Base-by-base conservation (phyloP, 1,140 invertebrate species). In the Sminthurides bifidus region DNA sequence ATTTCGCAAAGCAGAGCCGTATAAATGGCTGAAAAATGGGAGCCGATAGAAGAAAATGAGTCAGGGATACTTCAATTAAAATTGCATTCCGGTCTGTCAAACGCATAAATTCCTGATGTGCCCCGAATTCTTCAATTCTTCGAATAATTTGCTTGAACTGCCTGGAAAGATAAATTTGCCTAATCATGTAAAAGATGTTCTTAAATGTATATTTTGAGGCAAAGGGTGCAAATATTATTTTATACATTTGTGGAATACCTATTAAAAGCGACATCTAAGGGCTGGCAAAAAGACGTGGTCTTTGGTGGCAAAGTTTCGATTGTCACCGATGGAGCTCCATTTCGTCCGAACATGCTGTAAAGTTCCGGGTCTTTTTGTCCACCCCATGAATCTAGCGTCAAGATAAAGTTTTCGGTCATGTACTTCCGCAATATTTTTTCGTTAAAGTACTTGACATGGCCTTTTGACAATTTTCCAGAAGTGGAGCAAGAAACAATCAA, bases 61-160 rank as follows among this genome's bases (percentile, higher is more conserved):
- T 8, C 4, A 46, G 23, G 10, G 44, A 26, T 4, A 23, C 6
- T 12, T 26, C 5, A 15, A 26, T 46, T 19, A 46, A 29, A 17
- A 46, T 17, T 26, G 21, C 29, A 46, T 46, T 46, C 23, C 44
- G 24, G 21, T 46, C 44, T 5, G 44, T 46, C 44, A 46, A 26
- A n/a, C 27, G 44, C 27, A 17, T 19, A 52, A 3, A n/a, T 35
- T 40, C 5, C 21, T 58, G 37, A 3, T 29, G 10, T 19, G 12
- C n/a, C 2, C 41, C 56, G 15, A 48, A 15, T 14, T 35, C 12
- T 6, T 33, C 24, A 27, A 58, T 29, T 30, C 29, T 5, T 49
- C 26, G 45, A 2, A 33, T 43, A 17, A 58, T 46, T 31, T 52
- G 48, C 33, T 56, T 60, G 3, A 58, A 38, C 33, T 58, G 53